These are phyloP conservation scores for Dysdera silvatica DNA, from an alignment of 1,140 invertebrate genomes.

Conservation along the genomic window DNA sequence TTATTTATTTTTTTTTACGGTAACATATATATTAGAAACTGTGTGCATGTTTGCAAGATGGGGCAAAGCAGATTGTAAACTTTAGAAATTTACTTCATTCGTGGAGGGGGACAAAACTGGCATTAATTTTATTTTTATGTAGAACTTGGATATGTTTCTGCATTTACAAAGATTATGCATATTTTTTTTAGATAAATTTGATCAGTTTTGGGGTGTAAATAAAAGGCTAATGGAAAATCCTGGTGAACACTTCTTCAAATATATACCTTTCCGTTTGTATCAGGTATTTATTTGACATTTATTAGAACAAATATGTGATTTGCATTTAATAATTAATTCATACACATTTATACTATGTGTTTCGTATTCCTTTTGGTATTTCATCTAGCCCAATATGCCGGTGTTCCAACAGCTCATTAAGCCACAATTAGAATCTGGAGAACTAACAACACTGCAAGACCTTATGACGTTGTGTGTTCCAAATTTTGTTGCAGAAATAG, in stretches of 20 bases:
- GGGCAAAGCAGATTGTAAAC: too few species aligned
- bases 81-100: background rate
- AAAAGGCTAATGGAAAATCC: slow-evolving; percentile 81
- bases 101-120: background rate
- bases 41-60: too few species aligned
- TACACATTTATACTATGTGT: slow-evolving; percentile 59
- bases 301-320: slow-evolving; percentile 34
- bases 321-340: slow-evolving; percentile 64
- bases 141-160: background rate
- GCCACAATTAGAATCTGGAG: slow-evolving; percentile 41
- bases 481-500: slow-evolving; percentile 29
- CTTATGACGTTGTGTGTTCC: slow-evolving; percentile 38
- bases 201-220: slow-evolving; percentile 98
- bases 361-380: slow-evolving; percentile 21
- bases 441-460: slow-evolving; percentile 38
- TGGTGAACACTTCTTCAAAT: slow-evolving; percentile 66
- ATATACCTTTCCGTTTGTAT: slow-evolving; percentile 87
- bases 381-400: slow-evolving; percentile 38
- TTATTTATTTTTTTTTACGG: background rate
- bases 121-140: background rate
- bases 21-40: too few species aligned
- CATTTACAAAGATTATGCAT: background rate
- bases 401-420: slow-evolving; percentile 43
- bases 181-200: slow-evolving; percentile 77
- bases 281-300: slow-evolving; percentile 24